These are phyloP conservation scores for Syngnathus typhle DNA, from an alignment of 2,113 vertebrate genomes.

Conservation along the genomic window DNA sequence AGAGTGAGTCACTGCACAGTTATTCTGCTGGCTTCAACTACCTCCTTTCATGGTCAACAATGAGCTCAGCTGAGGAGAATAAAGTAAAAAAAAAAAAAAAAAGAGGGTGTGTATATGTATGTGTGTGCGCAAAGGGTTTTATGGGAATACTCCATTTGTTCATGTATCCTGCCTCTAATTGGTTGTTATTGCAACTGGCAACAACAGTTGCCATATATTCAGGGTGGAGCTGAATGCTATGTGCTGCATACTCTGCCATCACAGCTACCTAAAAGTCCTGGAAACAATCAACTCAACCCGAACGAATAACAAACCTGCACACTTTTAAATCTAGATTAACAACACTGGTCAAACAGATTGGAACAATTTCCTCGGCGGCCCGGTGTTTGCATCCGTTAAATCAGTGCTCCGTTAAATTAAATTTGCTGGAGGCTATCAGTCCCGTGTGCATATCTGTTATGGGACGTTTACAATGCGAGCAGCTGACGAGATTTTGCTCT, in stretches of 20 bases:
- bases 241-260: constrained; percentile 24
- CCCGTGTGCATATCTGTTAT: neutral
- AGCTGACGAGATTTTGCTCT: constrained; percentile 4
- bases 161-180: constrained; percentile 65
- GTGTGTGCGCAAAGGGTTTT: constrained; percentile 43
- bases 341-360: neutral
- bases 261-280: neutral
- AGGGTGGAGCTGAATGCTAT: constrained; percentile 46
- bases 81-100: constrained; percentile 19
- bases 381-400: neutral
- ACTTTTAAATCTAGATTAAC: neutral
- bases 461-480: neutral
- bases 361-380: neutral
- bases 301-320: neutral
- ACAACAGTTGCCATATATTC: constrained; percentile 44
- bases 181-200: constrained; percentile 65
- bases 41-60: constrained; percentile 77
- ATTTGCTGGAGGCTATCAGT: constrained; percentile 6
- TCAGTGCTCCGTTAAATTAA: neutral
- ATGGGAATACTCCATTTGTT: constrained; percentile 66
- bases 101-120: neutral
- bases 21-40: constrained; percentile 69
- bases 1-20: constrained; percentile 66
- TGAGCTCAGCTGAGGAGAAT: constrained; percentile 68
- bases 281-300: neutral